A percentile compares a stretch with the other conserved stretches of the same genome.
These are phyloP conservation scores for Percopsis omiscomaycus DNA, from an alignment of 2,797 vertebrate genomes.

Conservation along the genomic window DNA sequence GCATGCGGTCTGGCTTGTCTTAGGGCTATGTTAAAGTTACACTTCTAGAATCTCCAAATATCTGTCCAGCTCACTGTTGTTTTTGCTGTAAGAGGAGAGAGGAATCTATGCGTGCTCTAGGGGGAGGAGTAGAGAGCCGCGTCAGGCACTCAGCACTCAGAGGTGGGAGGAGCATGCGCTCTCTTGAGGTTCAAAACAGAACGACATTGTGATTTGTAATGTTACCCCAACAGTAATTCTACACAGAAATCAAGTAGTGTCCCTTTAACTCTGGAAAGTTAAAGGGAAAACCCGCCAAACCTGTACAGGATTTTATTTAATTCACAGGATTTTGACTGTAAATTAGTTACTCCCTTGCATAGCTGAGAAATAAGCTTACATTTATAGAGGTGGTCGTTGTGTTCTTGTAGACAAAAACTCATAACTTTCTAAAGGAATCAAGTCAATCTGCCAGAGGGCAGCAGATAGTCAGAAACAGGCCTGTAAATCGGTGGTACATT, in stretches of 20 bases:
- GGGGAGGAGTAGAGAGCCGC: too few species aligned
- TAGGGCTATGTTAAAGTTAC: conserved; percentile 31
- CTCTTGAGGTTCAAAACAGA: too few species aligned
- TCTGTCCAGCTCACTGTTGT: too few species aligned
- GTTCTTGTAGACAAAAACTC: background rate
- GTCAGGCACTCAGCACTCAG: too few species aligned
- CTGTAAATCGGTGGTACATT: background rate
- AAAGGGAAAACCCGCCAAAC: too few species aligned
- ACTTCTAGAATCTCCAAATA: too few species aligned
- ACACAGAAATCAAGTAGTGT: too few species aligned
- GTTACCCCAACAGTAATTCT: background rate
- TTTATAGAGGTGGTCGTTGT: background rate
- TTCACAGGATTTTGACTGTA: background rate
- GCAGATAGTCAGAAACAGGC: conserved; percentile 27
- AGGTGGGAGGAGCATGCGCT: too few species aligned
- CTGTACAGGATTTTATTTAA: conserved; percentile 8
- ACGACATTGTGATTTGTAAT: background rate
- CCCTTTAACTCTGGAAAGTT: too few species aligned
- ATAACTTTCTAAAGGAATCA: background rate
- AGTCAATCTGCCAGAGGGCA: conserved; percentile 28
- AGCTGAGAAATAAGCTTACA: background rate
- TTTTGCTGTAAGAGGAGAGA: too few species aligned
- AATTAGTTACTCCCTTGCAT: conserved; percentile 2
- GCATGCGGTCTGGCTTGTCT: conserved; percentile 36
- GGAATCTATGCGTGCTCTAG: too few species aligned